phyloP scores from a whole-genome alignment of 1,140 invertebrate genomes.

The Trypoxylus dichotomus region DNA sequence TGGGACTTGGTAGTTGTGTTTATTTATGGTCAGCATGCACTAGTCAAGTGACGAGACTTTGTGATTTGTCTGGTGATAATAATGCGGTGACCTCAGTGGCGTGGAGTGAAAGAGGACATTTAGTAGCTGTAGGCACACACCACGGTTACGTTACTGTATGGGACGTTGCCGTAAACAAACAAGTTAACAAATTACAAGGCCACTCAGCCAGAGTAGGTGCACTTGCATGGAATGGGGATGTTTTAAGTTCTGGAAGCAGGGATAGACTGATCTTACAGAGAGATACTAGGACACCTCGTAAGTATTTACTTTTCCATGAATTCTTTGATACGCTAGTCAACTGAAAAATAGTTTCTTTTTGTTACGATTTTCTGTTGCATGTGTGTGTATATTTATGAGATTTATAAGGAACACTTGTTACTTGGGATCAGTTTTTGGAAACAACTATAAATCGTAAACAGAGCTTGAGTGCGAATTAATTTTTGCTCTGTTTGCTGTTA shows the following conservation, averaged over 20 bases:
- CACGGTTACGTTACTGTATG: constrained; percentile 96
- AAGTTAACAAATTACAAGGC: constrained; percentile 88
- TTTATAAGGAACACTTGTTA: too few relatives aligned
- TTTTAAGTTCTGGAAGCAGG: constrained; percentile 93
- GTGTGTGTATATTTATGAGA: too few relatives aligned
- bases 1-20: constrained; percentile 97
- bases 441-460: background rate
- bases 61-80: constrained; percentile 89
- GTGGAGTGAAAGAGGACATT: constrained; percentile 96
- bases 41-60: constrained; percentile 95
- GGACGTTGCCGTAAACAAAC: constrained; percentile 95
- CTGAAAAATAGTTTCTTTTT: too few relatives aligned
- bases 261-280: constrained; percentile 93
- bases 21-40: constrained; percentile 99
- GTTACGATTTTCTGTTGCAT: too few relatives aligned
- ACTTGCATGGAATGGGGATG: constrained; percentile 97
- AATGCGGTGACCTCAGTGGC: constrained; percentile 98
- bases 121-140: constrained; percentile 97
- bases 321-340: too few relatives aligned
- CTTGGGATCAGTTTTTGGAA: too few relatives aligned
- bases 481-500: too few relatives aligned
- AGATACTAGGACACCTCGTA: constrained; percentile 87
- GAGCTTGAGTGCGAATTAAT: background rate
- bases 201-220: constrained; percentile 93
- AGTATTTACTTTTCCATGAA: constrained; percentile 40